A percentile compares a stretch with the other conserved stretches of the same genome.
These are phyloP conservation scores for Drosophila mercatorum DNA, from an alignment of 2,888 invertebrate species.

Conservation along the genomic window DNA sequence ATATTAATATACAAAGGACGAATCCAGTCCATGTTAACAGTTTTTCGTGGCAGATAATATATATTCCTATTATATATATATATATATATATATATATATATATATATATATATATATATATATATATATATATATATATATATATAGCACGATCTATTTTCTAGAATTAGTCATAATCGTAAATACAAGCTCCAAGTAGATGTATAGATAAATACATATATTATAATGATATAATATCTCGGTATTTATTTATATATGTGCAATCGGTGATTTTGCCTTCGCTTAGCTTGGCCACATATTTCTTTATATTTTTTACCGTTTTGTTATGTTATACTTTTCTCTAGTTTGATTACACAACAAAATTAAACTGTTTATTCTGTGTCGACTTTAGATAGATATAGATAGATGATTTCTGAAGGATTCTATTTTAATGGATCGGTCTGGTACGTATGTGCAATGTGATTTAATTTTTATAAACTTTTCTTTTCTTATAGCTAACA, in stretches of 20 bases:
- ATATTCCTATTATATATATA: neutral
- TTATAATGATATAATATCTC: slow-evolving; percentile 45
- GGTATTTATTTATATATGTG: slow-evolving; percentile 22
- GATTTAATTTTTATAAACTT: neutral
- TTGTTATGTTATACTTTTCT: slow-evolving; percentile 16
- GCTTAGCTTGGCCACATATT: slow-evolving; percentile 54
- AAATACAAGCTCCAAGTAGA: slow-evolving; percentile 73
- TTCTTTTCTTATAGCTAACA: slow-evolving; percentile 5
- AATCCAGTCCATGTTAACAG: slow-evolving; percentile 4
- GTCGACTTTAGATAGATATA: slow-evolving; percentile 14
- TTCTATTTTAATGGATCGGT: slow-evolving; percentile 10
- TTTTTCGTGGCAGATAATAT: neutral
- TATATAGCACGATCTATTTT: slow-evolving; percentile 29
- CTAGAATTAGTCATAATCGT: slow-evolving; percentile 58
- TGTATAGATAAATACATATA: slow-evolving; percentile 43
- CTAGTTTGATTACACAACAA: slow-evolving; percentile 43
- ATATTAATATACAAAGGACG: slow-evolving; percentile 17
- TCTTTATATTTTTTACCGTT: slow-evolving; percentile 17
- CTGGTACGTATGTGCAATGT: slow-evolving; percentile 33
- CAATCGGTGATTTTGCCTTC: slow-evolving; percentile 36
- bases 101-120: neutral
- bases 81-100: neutral
- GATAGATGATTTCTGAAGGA: neutral
- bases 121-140: slow-evolving; percentile 1
- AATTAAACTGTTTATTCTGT: slow-evolving; percentile 22